A percentile compares a stretch with the other conserved stretches of the same genome.
Evolutionary conservation across 2,797 vertebrate genomes (phyloP).

Genomic region (Columba guinea): DNA sequence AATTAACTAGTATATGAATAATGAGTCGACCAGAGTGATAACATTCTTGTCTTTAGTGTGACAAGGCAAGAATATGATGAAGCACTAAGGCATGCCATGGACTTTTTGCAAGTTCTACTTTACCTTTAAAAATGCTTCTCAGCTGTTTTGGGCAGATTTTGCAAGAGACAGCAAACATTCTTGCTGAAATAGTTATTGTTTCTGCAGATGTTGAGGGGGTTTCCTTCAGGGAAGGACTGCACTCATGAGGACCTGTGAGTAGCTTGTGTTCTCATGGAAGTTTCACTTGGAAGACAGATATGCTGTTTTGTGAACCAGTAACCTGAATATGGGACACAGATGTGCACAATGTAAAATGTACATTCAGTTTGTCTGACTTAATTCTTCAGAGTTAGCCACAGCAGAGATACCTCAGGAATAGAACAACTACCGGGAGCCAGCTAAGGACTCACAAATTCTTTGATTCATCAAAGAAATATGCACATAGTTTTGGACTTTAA

Average conservation of each 20-base stretch:
- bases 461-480: neutral
- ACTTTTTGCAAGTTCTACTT: neutral
- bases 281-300: slow-evolving; percentile 7
- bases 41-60: neutral
- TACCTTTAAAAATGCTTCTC: neutral
- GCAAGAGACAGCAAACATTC: neutral
- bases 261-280: slow-evolving; percentile 10
- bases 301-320: neutral
- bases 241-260: neutral
- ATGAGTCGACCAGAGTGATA: neutral
- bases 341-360: neutral
- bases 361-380: slow-evolving; percentile 31
- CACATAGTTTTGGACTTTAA: neutral
- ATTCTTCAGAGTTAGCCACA: slow-evolving; percentile 13
- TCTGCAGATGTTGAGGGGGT: slow-evolving; percentile 16
- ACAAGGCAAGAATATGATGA: slow-evolving; percentile 1
- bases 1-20: slow-evolving; percentile 19
- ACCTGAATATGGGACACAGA: slow-evolving; percentile 31
- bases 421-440: neutral
- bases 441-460: neutral
- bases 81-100: neutral
- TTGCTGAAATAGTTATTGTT: neutral
- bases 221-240: slow-evolving; percentile 1
- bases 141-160: neutral
- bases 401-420: neutral